Base-by-base conservation (phyloP, 1,140 invertebrate species). In the Ostrea denselamellosa region DNA sequence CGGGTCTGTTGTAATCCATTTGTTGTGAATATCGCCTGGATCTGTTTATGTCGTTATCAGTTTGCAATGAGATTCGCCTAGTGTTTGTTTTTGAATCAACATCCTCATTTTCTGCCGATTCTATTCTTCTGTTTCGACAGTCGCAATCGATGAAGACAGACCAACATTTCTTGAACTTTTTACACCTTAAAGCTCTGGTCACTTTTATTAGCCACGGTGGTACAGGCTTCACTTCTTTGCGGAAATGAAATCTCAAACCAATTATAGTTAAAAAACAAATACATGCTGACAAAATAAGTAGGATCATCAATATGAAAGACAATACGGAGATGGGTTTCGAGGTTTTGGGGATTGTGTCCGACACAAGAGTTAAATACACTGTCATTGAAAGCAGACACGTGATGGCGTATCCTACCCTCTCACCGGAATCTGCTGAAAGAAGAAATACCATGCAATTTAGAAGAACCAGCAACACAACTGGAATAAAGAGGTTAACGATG, bases 401-500 rank as follows among this genome's bases (percentile, higher is more conserved):
- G 9, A 89, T 87, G 22, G 89, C 83, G 56, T 87, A 89, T 0
- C 86, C 86, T 1, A 87, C 83, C 25, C 89, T 82, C 56, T 89
- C 89, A 0, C 89, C 89, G 8, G 86, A 87, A 17, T 89, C 89
- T 12, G 83, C 86, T 25, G 89, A 86, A 25, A 89, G 56, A 14
- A 87, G 10, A n/a, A 89, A 89, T 25, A 89, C 89, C 17, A 87
- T 83, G 8, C 84, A 87, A 25, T 89, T 89, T 0, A 89, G 34
- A 56, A 89, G 22, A 22, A 68, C 62, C 56, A 89, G 22, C 17
- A 87, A 65, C 8, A 87, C 34, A 22, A 89, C 85, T 17, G 89
- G 89, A 51, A 87, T 85, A 51, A 89, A 85, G 5, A 89, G 22
- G 34, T 87, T 89, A 2, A 89, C 81, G 10, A 89, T 65, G 58